Conservation (phyloP, 2,888 invertebrate species). For the Diplazon laetatorius region DNA sequence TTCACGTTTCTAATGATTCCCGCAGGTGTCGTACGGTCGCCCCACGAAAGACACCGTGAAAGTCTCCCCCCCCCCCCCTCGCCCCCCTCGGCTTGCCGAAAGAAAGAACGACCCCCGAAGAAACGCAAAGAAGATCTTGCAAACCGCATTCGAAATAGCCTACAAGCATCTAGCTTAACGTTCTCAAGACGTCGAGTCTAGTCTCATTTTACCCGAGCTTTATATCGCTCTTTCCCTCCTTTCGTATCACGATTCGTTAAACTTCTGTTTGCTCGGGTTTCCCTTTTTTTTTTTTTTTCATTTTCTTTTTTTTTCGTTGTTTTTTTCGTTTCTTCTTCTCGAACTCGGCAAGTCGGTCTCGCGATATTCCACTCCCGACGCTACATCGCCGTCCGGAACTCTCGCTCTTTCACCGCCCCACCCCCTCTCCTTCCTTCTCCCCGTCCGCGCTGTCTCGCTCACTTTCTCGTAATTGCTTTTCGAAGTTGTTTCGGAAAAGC, state of each 20-base stretch:
- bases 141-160: conserved; percentile 40
- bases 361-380: conserved; percentile 50
- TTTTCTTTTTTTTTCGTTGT: no score
- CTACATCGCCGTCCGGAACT: conserved; percentile 45
- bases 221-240: conserved; percentile 47
- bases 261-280: conserved; percentile 65
- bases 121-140: conserved; percentile 18
- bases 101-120: background rate
- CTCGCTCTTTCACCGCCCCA: conserved; percentile 47
- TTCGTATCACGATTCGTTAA: conserved; percentile 65
- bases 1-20: conserved; percentile 52
- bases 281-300: no score
- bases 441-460: background rate
- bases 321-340: conserved; percentile 10
- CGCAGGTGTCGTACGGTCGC: conserved; percentile 36
- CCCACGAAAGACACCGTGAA: conserved; percentile 17
- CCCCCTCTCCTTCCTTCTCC: conserved; percentile 14
- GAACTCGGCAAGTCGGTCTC: conserved; percentile 1
- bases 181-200: conserved; percentile 18
- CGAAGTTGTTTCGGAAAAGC: conserved; percentile 61
- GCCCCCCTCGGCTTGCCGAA: background rate
- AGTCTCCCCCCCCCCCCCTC: no score
- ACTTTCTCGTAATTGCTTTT: conserved; percentile 64
- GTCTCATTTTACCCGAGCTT: conserved; percentile 42
- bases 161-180: conserved; percentile 28